Conservation (phyloP, 2,888 invertebrate genomes). For the Melipona beecheii region DNA sequence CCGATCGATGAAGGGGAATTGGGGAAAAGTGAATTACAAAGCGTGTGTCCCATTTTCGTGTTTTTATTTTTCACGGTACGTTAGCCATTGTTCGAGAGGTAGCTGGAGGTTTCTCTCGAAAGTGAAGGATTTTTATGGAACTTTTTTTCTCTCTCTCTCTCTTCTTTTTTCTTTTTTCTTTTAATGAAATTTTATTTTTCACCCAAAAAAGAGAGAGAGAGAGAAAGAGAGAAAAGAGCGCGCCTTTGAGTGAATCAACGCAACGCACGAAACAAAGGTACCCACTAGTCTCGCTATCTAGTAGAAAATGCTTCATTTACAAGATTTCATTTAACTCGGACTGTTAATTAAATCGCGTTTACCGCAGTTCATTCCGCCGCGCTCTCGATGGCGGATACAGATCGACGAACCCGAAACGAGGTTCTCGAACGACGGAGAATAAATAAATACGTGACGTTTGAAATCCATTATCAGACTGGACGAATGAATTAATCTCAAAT, state of each 20-base stretch:
- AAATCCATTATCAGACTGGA: too few relatives aligned
- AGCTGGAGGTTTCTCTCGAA: not conserved
- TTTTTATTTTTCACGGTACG: constrained; percentile 7
- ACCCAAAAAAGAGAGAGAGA: too few relatives aligned
- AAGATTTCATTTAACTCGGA: not conserved
- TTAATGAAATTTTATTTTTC: not conserved
- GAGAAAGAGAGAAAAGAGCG: not conserved
- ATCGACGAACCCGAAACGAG: too few relatives aligned
- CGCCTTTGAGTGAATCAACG: not conserved
- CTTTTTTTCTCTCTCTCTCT: not conserved
- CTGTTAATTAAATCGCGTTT: too few relatives aligned
- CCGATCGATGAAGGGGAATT: constrained; percentile 15
- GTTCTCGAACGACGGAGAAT: too few relatives aligned
- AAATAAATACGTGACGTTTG: too few relatives aligned
- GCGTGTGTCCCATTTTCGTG: constrained; percentile 5
- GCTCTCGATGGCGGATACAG: too few relatives aligned
- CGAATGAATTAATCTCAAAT: too few relatives aligned
- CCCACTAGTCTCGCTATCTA: too few relatives aligned
- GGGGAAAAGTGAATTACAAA: constrained; percentile 14
- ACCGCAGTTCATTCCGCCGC: too few relatives aligned
- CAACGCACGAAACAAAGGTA: not conserved
- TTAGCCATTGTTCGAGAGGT: not conserved
- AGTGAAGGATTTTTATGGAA: not conserved
- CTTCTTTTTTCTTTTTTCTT: not conserved
- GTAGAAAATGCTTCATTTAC: not conserved